These are phyloP conservation scores for Cataglyphis altisquamis DNA, from an alignment of 2,888 invertebrate species.

Conservation along the genomic window DNA sequence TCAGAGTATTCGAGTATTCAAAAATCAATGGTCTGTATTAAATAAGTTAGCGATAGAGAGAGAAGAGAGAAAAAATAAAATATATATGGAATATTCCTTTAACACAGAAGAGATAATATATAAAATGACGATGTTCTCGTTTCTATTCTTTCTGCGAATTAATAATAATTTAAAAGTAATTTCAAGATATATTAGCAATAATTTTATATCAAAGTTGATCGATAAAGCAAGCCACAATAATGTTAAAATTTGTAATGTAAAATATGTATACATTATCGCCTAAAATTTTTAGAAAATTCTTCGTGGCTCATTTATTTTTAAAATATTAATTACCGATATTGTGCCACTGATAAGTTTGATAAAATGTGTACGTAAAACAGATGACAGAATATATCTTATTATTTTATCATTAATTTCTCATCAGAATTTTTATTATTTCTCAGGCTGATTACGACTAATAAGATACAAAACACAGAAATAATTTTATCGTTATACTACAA, in stretches of 20 bases:
- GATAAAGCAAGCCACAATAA: not conserved
- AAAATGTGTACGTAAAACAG: not conserved
- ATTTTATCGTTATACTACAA: not conserved
- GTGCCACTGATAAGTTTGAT: not conserved
- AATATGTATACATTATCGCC: not conserved
- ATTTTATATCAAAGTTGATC: constrained; percentile 23
- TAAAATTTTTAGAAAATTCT: not conserved
- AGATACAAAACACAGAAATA: constrained; percentile 3
- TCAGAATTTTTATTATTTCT: not conserved
- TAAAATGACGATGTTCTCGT: not conserved
- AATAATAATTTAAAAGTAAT: not conserved
- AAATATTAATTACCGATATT: not conserved
- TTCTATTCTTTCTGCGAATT: not conserved
- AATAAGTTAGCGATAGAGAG: not conserved
- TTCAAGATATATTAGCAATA: not conserved
- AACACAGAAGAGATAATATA: not conserved
- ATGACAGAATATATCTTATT: not conserved
- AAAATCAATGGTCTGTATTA: not conserved
- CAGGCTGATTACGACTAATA: not conserved
- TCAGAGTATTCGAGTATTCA: not conserved
- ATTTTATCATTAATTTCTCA: not conserved
- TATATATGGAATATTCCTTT: not conserved
- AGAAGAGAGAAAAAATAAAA: not conserved
- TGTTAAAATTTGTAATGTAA: not conserved
- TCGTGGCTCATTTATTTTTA: not conserved